Evolutionary conservation across 2,797 vertebrate species (phyloP).

Genomic region (Pyrocephalus nanus): DNA sequence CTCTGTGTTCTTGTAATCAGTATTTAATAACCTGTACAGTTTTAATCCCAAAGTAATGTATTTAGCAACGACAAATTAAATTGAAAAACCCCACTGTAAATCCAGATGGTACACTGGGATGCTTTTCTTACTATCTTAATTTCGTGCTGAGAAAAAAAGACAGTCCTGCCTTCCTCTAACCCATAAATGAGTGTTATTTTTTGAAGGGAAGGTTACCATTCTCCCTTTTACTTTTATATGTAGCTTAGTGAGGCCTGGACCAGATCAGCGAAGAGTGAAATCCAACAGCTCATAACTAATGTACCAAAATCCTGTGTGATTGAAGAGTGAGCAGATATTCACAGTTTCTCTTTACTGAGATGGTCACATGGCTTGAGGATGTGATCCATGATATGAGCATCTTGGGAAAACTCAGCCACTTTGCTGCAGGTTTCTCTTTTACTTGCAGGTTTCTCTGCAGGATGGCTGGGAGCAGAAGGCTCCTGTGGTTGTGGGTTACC

Average conservation of each 20-base stretch:
- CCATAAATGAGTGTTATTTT: not conserved
- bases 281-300: not conserved
- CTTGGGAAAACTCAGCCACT: not conserved
- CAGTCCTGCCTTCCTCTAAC: not conserved
- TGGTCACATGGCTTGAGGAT: not conserved
- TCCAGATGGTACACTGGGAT: not conserved
- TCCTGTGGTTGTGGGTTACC: not conserved
- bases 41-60: not conserved
- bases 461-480: not conserved
- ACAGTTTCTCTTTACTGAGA: not conserved
- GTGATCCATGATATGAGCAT: not conserved
- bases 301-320: not conserved
- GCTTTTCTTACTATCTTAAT: not conserved
- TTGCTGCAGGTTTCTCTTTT: not conserved
- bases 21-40: constrained; percentile 13
- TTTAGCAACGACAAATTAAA: constrained; percentile 19
- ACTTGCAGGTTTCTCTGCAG: not conserved
- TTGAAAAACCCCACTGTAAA: not conserved
- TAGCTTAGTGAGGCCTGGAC: not conserved
- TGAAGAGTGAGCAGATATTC: not conserved
- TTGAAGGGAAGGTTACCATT: not conserved
- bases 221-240: not conserved
- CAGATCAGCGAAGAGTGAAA: not conserved
- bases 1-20: not conserved
- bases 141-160: not conserved